Percentiles rank a stretch among this genome's conserved stretches.
phyloP scores from a whole-genome alignment of 1,140 invertebrate species.

The Pogonomyrmex barbatus region DNA sequence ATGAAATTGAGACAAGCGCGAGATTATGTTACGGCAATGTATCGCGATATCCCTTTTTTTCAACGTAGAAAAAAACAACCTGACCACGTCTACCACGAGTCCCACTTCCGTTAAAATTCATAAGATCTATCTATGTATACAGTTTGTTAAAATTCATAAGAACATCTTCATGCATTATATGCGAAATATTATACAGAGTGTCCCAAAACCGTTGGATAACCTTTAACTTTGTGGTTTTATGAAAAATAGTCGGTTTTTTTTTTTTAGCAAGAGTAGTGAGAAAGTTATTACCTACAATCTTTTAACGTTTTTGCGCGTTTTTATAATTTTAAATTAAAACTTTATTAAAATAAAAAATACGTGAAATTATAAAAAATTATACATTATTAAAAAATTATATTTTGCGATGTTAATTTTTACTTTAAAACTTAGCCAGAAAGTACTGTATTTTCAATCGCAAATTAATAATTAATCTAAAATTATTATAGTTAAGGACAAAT shows the following conservation, averaged over 20 bases:
- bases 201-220: slow-evolving; percentile 4
- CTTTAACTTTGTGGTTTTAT: not conserved
- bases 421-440: not conserved
- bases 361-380: not conserved
- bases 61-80: not conserved
- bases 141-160: slow-evolving; percentile 32
- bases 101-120: slow-evolving; percentile 29
- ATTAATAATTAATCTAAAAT: slow-evolving; percentile 27
- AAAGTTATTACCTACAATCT: not conserved
- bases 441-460: not conserved
- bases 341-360: not conserved
- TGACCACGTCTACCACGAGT: slow-evolving; percentile 25
- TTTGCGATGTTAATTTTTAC: not conserved
- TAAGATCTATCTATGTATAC: slow-evolving; percentile 8
- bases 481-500: not conserved
- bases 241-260: not conserved
- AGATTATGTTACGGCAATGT: slow-evolving; percentile 17
- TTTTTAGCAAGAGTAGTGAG: not conserved
- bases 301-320: not conserved
- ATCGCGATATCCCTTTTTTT: slow-evolving; percentile 15
- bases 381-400: not conserved
- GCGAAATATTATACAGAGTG: slow-evolving; percentile 20
- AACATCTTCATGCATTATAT: slow-evolving; percentile 15
- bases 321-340: not conserved
- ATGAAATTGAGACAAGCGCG: slow-evolving; percentile 36